Evolutionary conservation across 2,888 invertebrate genomes (phyloP).

Genomic region (Drosophila atroscutellata): DNA sequence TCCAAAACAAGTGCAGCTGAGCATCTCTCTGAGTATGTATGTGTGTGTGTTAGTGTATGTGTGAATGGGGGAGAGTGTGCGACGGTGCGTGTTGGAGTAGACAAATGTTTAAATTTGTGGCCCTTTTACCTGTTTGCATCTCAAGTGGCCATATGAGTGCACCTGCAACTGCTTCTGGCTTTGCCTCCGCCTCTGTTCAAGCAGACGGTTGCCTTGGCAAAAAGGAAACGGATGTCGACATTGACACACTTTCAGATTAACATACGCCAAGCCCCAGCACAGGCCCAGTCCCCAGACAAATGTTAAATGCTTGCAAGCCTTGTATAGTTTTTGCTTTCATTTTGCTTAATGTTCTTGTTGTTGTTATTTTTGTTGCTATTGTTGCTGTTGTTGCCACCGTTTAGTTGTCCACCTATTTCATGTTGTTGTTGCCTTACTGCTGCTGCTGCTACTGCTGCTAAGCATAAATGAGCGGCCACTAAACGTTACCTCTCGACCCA

Average conservation of each 20-base stretch:
- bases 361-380: constrained; percentile 34
- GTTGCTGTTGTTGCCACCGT: constrained; percentile 44
- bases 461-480: constrained; percentile 71
- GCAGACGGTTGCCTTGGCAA: constrained; percentile 45
- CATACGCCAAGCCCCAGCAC: constrained; percentile 34
- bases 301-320: constrained; percentile 47
- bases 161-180: constrained; percentile 16
- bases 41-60: background rate
- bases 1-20: constrained; percentile 9
- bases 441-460: constrained; percentile 8
- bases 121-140: constrained; percentile 80
- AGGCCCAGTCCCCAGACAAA: constrained; percentile 28
- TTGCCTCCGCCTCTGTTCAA: constrained; percentile 17
- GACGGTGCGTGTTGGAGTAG: constrained; percentile 77
- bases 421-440: constrained; percentile 57
- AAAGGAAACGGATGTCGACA: constrained; percentile 79
- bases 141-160: constrained; percentile 71
- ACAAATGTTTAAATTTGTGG: constrained; percentile 80
- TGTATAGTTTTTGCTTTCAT: constrained; percentile 32
- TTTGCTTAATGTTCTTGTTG: constrained; percentile 53
- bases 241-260: constrained; percentile 81
- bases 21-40: constrained; percentile 6
- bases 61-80: constrained; percentile 14
- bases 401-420: constrained; percentile 73
- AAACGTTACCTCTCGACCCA: constrained; percentile 48